Base-by-base conservation (phyloP, 2,113 vertebrate species). In the Anoura caudifer region DNA sequence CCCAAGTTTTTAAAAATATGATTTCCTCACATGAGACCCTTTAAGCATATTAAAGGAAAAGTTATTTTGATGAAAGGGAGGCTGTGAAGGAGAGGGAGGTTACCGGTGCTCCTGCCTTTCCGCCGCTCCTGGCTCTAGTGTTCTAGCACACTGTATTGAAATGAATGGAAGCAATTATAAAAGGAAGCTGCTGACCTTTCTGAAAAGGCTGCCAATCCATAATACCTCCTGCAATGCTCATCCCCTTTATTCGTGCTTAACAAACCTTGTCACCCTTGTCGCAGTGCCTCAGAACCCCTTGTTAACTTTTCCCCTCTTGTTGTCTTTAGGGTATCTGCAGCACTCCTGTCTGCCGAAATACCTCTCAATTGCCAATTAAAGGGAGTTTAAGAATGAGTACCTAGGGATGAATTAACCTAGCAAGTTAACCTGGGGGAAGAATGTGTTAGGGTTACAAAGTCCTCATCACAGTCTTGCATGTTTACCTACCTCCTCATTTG, bases 221-320 rank as follows among this genome's bases (percentile, higher is more conserved):
- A 97, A 97, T 94, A 87, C 97, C 94, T 98, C 95, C 97, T 97
- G 96, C 98, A 97, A 96, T 47, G 89, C 97, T 98, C 75, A 73
- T 94, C 95, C 81, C 91, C 92, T 98, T 98, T 97, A 98, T 98
- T 98, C 97, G 77, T 97, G 97, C 98, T 98, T 98, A 98, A 98
- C 98, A 98, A 98, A 97, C 96, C 97, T 94, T 97, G 98, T 96
- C 97, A 98, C 96, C 95, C 96, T 98, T 95, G 96, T 98, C 96
- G 54, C 94, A 79, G 63, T 97, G 96, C 73, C 96, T 98, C 93
- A 95, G 85, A 97, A 93, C 52, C 83, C 97, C 97, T 98, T 98
- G 98, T 97, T 98, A 98, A 98, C 97, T 91, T 98, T 96, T 97
- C 95, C 87, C 76, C 91, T 97, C 97, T 95, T 41, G 2, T 95